Evolutionary conservation across 1,140 invertebrate genomes (phyloP).

Genomic region (Temnothorax longispinosus): DNA sequence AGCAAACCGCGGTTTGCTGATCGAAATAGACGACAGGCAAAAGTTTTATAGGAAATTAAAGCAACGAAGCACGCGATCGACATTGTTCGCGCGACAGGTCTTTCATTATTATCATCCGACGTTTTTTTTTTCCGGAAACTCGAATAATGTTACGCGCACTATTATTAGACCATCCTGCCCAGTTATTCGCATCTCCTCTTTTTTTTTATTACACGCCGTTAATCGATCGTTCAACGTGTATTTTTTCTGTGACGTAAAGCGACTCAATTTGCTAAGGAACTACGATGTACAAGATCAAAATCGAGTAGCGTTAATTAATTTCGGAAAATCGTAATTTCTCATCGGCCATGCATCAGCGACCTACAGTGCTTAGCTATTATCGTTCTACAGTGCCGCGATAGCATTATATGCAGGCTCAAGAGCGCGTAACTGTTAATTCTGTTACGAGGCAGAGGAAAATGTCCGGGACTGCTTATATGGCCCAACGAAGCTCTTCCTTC

Average conservation of each 20-base stretch:
- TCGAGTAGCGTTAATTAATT: constrained; percentile 5
- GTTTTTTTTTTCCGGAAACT: not conserved
- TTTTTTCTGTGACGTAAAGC: not conserved
- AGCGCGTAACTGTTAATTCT: constrained; percentile 53
- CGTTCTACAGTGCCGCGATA: constrained; percentile 29
- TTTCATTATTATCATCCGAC: constrained; percentile 5
- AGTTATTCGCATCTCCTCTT: not conserved
- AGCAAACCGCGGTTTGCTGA: not conserved
- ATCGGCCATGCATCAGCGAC: not conserved
- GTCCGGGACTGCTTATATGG: constrained; percentile 13
- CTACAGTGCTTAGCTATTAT: not conserved
- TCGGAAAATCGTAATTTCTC: constrained; percentile 25
- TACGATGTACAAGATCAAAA: not conserved
- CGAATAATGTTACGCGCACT: not conserved
- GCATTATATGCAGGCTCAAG: constrained; percentile 13
- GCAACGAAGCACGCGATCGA: not conserved
- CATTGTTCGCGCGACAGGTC: not conserved
- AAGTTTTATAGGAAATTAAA: constrained; percentile 16
- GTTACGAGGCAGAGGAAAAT: constrained; percentile 34
- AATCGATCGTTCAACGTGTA: not conserved
- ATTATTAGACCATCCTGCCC: not conserved
- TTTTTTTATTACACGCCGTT: not conserved
- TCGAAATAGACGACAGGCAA: not conserved
- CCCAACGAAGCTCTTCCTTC: not conserved
- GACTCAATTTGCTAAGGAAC: not conserved